Percentiles rank a stretch among this genome's conserved stretches.
phyloP scores from a whole-genome alignment of 2,888 invertebrate genomes.

The Pyrrhia umbra region DNA sequence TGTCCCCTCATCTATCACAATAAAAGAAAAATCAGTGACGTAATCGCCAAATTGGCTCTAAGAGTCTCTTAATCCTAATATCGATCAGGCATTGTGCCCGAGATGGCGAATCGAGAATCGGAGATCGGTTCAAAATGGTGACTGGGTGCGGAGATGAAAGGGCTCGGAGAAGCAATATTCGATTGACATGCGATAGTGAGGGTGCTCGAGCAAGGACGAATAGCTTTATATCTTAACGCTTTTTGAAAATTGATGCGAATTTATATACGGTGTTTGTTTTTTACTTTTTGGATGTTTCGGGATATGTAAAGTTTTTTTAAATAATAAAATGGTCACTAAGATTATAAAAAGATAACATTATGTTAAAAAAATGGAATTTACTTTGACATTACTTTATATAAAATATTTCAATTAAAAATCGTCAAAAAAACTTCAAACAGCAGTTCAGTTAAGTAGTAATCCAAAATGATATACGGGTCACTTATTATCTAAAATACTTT shows the following conservation, averaged over 20 bases:
- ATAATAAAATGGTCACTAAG: no score
- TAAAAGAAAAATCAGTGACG: constrained; percentile 57
- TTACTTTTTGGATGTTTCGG: neutral
- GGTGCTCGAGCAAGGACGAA: constrained; percentile 20
- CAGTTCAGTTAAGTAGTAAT: neutral
- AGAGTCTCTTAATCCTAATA: constrained; percentile 61
- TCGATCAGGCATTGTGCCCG: constrained; percentile 54
- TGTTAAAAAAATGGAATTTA: neutral
- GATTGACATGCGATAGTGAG: constrained; percentile 57
- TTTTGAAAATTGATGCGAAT: constrained; percentile 9
- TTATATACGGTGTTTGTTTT: constrained; percentile 2
- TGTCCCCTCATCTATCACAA: constrained; percentile 32
- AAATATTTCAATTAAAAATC: neutral
- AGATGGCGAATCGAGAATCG: constrained; percentile 40
- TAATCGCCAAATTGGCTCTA: constrained; percentile 59
- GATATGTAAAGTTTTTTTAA: no score
- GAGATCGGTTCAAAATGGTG: constrained; percentile 56
- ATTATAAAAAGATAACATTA: no score
- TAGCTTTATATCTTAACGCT: constrained; percentile 37
- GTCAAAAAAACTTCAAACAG: neutral
- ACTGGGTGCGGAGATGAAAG: constrained; percentile 63
- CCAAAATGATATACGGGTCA: neutral
- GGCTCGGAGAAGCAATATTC: constrained; percentile 55
- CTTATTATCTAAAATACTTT: constrained; percentile 1
- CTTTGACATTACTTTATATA: no score